Conservation (phyloP, 2,797 vertebrate species). For the Labeo calbasu region DNA sequence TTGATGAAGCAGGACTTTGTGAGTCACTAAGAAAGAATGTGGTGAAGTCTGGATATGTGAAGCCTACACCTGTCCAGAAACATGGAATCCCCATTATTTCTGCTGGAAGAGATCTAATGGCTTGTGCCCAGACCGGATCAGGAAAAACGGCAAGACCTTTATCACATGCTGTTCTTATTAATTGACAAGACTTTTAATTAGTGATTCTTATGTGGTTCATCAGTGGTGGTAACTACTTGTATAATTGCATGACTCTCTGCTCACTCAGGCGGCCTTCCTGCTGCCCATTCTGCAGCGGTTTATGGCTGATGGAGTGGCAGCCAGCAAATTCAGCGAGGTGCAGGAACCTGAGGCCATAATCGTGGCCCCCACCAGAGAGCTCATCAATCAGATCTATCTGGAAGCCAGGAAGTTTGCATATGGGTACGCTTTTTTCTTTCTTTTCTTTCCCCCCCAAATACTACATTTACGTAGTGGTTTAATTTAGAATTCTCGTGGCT, state of each 20-base stretch:
- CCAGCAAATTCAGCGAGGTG: slow-evolving; percentile 83
- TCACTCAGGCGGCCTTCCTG: slow-evolving; percentile 89
- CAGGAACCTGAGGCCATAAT: slow-evolving; percentile 92
- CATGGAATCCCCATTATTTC: slow-evolving; percentile 91
- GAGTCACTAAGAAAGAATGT: slow-evolving; percentile 84
- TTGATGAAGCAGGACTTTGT: slow-evolving; percentile 86
- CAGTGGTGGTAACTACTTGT: background rate
- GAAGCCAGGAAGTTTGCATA: slow-evolving; percentile 92
- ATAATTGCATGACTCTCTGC: background rate
- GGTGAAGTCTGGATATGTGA: slow-evolving; percentile 87
- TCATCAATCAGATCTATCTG: slow-evolving; percentile 92
- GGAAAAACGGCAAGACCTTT: slow-evolving; percentile 90
- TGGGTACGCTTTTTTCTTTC: slow-evolving; percentile 74
- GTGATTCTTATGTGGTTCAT: background rate
- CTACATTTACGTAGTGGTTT: background rate
- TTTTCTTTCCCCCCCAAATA: background rate
- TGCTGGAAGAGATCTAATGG: slow-evolving; percentile 92
- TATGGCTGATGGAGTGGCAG: slow-evolving; percentile 84
- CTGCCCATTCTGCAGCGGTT: slow-evolving; percentile 89
- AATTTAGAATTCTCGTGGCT: background rate
- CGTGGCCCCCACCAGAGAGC: slow-evolving; percentile 91
- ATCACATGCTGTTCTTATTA: background rate
- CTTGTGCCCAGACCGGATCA: slow-evolving; percentile 96
- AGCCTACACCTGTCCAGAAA: slow-evolving; percentile 95
- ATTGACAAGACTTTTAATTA: background rate